Evolutionary conservation across 2,113 vertebrate species (phyloP).

Genomic region (Nothobranchius kuhntae): DNA sequence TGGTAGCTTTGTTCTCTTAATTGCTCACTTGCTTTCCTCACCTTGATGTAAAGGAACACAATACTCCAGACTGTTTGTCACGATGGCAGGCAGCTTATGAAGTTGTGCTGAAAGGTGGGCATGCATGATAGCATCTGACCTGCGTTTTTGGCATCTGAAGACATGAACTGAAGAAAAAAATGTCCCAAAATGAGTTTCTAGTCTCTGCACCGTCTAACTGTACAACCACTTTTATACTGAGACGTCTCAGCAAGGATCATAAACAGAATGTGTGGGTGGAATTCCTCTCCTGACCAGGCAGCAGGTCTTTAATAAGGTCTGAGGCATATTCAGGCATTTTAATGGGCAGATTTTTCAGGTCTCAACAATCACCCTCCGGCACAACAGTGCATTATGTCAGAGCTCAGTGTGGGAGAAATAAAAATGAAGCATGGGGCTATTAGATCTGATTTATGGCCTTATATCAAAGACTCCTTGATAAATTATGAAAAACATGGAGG

Average conservation of each 20-base stretch:
- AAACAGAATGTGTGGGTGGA: constrained; percentile 31
- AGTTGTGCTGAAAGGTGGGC: neutral
- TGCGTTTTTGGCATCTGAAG: too few relatives aligned
- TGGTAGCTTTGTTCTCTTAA: neutral
- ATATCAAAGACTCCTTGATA: constrained; percentile 19
- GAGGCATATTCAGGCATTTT: constrained; percentile 38
- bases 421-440: constrained; percentile 17
- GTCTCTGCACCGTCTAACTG: neutral
- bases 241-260: constrained; percentile 2
- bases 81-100: neutral
- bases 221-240: constrained; percentile 1
- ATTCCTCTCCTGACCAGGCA: constrained; percentile 50
- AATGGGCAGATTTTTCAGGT: constrained; percentile 51
- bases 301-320: constrained; percentile 43
- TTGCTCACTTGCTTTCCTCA: neutral
- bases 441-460: constrained; percentile 20
- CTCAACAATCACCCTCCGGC: constrained; percentile 34
- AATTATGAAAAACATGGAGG: constrained; percentile 23
- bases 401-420: constrained; percentile 17
- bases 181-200: too few relatives aligned
- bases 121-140: too few relatives aligned
- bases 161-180: too few relatives aligned
- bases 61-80: neutral
- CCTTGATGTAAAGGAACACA: neutral
- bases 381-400: constrained; percentile 27